Evolutionary conservation across 1,140 invertebrate genomes (phyloP), one percentile per base, ranked within the genome.

Genomic region (Hesperophylax magnus): DNA sequence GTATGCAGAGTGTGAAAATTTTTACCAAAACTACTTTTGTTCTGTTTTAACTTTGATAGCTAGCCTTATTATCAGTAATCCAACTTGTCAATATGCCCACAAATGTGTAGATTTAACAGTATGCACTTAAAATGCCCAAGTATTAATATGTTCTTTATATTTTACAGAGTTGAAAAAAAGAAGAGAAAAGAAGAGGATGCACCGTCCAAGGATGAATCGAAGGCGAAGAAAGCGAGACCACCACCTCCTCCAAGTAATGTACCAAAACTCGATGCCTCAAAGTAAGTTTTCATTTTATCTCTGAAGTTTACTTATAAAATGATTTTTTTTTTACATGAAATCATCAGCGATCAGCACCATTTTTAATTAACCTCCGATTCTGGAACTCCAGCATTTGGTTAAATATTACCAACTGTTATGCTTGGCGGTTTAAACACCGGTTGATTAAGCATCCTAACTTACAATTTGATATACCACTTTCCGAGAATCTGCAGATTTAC

Each of bases 151-250:
- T 6, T 22, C 3, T 56, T 24, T 54, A 24, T 15, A 54, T 54
- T 56, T 74, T 74, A 6, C 20, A 96, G 95, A 82, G 91, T 97
- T 86, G 96, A 97, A 87, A 97, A 95, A 86, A 96, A 94, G 87
- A 95, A 93, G 85, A 93, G 91, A 79, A 56, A 88, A 27, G 71
- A 74, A 87, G 90, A 93, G 87, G 90, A 93, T 47, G 92, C 92
- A 79, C 80, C 89, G 1, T 85, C 85, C 22, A 88, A 88, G 71
- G 93, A 94, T 92, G 95, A 96, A 87, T 91, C 93, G 7, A 85
- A 86, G n/a, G 95, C 94, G 86, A 97, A 96, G 85, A 96, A 96
- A 88, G 90, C 92, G 1, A 94, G 94, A 89, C 87, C 89, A 75
- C 86, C 89, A 79, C 91, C 92, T 18, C 90, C 92, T 6, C 89